Evolutionary conservation across 2,797 vertebrate species (phyloP), one percentile per base, ranked within the genome.

Genomic region (Phaenicophaeus curvirostris): DNA sequence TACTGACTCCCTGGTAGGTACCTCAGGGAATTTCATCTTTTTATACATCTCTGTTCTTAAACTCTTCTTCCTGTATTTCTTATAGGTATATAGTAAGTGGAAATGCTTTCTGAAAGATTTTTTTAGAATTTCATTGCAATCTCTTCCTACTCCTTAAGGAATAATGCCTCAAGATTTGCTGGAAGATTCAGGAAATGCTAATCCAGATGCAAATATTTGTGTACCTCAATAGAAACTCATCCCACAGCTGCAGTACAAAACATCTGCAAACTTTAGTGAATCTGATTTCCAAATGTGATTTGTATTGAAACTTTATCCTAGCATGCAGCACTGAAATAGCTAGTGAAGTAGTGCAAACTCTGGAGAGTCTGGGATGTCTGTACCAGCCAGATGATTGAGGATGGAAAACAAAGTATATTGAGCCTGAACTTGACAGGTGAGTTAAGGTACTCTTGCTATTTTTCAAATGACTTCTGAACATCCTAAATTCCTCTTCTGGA

Each of bases 241-340:
- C 17, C 75, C 58, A 72, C 83, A 89, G 33, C 23, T 69, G 24
- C 78, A 80, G 13, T 33, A 83, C 31, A 16, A 62, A 92, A 89
- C 54, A 92, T 58, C 75, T 75, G 73, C 44, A 77, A 81, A 76
- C 18, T 81, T 62, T 27, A 66, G 33, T 20, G 39, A 67, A 66
- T 69, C 41, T 41, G 42, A 71, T 54, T 84, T 74, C 66, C 1
- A 4, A 54, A 55, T 37, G 18, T 42, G 69, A 78, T 92, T 93
- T 91, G 73, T 93, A 92, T 91, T 88, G 73, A 88, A 93, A 37
- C 33, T 18, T 66, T 91, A 94, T 80, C 62, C 58, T 79, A 84
- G 9, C 24, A 62, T 14, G 39, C 28, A 86, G 18, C 41, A 59
- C 0, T 3, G 69, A 89, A 95, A 91, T n/a, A 91, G 13, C 65